phyloP scores from a whole-genome alignment of 1,140 invertebrate genomes.

The Teleogryllus occipitalis region DNA sequence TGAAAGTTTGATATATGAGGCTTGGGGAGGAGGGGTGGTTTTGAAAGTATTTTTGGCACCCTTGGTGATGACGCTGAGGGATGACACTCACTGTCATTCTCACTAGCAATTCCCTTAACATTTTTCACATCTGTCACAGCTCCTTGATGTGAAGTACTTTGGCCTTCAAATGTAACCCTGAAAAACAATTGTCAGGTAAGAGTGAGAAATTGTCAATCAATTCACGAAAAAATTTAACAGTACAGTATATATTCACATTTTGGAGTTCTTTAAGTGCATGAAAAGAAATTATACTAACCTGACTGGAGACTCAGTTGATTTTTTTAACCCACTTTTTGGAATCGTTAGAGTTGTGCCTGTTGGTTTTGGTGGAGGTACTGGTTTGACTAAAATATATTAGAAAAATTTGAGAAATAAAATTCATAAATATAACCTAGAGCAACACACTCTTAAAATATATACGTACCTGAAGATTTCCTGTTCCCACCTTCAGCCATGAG shows the following conservation, averaged over 20 bases:
- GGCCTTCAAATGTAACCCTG: too few relatives aligned
- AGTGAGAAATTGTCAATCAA: too few relatives aligned
- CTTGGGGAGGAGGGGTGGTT: conserved; percentile 21
- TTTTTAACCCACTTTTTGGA: background rate
- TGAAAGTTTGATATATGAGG: conserved; percentile 5
- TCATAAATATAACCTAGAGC: background rate
- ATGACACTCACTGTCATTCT: too few relatives aligned
- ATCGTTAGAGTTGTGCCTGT: background rate
- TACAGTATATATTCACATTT: too few relatives aligned
- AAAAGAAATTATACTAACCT: background rate
- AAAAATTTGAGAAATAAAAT: background rate
- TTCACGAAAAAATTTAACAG: too few relatives aligned
- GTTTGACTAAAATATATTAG: background rate
- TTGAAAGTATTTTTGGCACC: background rate
- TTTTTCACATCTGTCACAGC: too few relatives aligned
- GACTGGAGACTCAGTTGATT: background rate
- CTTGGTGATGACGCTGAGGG: too few relatives aligned
- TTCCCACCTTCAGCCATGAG: background rate
- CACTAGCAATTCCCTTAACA: too few relatives aligned
- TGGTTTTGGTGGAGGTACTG: background rate
- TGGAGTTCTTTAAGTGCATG: too few relatives aligned
- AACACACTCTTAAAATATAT: background rate
- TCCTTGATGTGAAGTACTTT: too few relatives aligned
- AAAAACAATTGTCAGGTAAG: too few relatives aligned
- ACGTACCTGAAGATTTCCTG: background rate